Evolutionary conservation across 2,797 vertebrate genomes (phyloP), one percentile per base, ranked within the genome.

Genomic region (Sebastes iracundus): DNA sequence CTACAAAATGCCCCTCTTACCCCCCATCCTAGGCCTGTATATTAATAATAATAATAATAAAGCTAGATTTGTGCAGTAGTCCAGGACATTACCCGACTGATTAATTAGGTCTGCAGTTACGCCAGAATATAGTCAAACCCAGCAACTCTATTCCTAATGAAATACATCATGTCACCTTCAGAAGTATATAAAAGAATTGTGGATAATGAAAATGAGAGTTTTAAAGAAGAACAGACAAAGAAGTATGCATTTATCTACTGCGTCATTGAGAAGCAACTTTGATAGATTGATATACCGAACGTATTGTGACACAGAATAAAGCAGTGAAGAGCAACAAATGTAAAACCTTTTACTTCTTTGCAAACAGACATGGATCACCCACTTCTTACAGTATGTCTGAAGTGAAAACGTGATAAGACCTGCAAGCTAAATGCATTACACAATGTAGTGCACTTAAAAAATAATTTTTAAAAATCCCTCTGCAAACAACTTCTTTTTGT

Each of bases 401-500:
- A 58, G 27, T 64, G 22, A 38, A 67, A 68, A 33, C 27, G 1
- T 13, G 7, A 53, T 5, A 4, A 35, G 28, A 10, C 61, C 61
- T 35, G 7, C 4, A 10, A 35, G n/a, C 10, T 18, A 59, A 59
- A 55, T 27, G 13, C 20, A 14, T 38, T 22, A 6, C 20, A 27
- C 16, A 25, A 32, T 33, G 4, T 9, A 20, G 2, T 27, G 20
- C 38, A 49, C 58, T 32, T 75, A 12, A 49, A 46, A 35, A 56
- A 23, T 18, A 0, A 66, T n/a, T 23, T 13, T 25, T 25, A 32
- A 16, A 14, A 55, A 67, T 68, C 22, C 3, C 3, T 46, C 6
- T 33, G 6, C 27, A 30, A 75, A 59, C 60, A 65, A 20, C 42
- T 61, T 79, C 11, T 28, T 77, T 66, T 11, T 28, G 4, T 72